Evolutionary conservation across 2,888 invertebrate genomes (phyloP).

Genomic region (Temnothorax unifasciatus): DNA sequence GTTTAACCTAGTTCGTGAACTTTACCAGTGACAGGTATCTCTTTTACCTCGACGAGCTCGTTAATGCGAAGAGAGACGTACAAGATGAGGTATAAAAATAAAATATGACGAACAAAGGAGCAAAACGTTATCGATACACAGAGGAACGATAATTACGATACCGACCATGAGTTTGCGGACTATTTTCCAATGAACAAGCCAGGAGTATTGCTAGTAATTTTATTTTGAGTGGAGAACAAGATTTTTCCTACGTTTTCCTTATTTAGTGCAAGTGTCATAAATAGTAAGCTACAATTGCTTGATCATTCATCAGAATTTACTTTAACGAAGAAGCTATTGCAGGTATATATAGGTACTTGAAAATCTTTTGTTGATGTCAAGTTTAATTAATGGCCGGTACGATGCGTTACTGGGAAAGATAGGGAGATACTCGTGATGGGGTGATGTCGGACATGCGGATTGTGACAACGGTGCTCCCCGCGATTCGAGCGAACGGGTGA

Average conservation of each 20-base stretch:
- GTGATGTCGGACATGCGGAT: slow-evolving; percentile 14
- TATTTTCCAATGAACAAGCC: not conserved
- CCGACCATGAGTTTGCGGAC: not conserved
- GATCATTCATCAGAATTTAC: no score
- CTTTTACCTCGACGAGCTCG: slow-evolving; percentile 15
- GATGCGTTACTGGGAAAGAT: slow-evolving; percentile 7
- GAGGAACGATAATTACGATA: not conserved
- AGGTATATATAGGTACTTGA: not conserved
- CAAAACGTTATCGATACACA: slow-evolving; percentile 21
- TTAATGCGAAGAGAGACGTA: not conserved
- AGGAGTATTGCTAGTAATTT: not conserved
- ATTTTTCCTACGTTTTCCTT: not conserved
- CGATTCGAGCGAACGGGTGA: slow-evolving; percentile 21
- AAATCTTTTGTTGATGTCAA: slow-evolving; percentile 3
- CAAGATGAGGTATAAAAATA: slow-evolving; percentile 21
- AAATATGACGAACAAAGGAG: not conserved
- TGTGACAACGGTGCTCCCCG: slow-evolving; percentile 19
- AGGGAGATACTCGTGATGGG: slow-evolving; percentile 11
- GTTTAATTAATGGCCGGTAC: slow-evolving; percentile 32
- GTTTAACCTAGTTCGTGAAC: slow-evolving; percentile 66
- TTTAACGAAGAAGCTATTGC: slow-evolving; percentile 4
- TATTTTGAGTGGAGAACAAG: not conserved
- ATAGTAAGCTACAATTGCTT: not conserved
- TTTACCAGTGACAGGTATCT: slow-evolving; percentile 50
- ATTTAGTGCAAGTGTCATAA: not conserved